Percentiles rank a stretch among this genome's conserved stretches.
phyloP scores from a whole-genome alignment of 1,140 invertebrate genomes.

The Euwallacea fornicatus region DNA sequence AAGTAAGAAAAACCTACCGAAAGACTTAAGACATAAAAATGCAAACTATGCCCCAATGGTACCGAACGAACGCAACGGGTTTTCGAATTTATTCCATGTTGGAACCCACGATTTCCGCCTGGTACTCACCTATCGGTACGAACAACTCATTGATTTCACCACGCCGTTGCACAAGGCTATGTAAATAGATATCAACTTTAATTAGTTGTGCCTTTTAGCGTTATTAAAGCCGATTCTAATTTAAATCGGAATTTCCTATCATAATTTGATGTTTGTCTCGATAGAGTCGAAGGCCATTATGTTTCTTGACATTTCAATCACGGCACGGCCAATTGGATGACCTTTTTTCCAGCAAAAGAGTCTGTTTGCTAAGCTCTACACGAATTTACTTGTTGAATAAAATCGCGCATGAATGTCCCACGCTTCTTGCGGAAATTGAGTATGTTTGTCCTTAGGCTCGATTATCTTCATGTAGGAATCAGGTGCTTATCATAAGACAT shows the following conservation, averaged over 20 bases:
- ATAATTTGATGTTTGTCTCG: no score
- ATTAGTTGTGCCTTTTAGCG: neutral
- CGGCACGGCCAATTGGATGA: no score
- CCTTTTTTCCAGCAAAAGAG: no score
- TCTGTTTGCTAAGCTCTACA: no score
- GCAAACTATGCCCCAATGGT: neutral
- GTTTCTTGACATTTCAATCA: no score
- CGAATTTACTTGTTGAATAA: no score
- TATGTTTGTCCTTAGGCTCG: no score
- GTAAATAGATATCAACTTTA: constrained; percentile 2
- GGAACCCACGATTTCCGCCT: constrained; percentile 17
- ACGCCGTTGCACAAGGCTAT: neutral
- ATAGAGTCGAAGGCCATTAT: no score
- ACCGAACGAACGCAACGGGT: constrained; percentile 4
- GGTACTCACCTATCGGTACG: constrained; percentile 11
- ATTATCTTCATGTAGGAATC: no score
- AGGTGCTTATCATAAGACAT: no score
- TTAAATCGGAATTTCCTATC: neutral
- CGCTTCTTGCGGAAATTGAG: no score
- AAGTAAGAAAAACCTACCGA: neutral
- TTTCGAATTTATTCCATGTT: constrained; percentile 12
- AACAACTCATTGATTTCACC: constrained; percentile 1
- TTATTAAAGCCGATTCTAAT: neutral
- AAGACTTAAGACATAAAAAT: neutral
- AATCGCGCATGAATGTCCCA: no score